Percentiles rank a stretch among this genome's conserved stretches.
Conservation (phyloP, 2,113 vertebrate species). For the Phaethon lepturus region DNA sequence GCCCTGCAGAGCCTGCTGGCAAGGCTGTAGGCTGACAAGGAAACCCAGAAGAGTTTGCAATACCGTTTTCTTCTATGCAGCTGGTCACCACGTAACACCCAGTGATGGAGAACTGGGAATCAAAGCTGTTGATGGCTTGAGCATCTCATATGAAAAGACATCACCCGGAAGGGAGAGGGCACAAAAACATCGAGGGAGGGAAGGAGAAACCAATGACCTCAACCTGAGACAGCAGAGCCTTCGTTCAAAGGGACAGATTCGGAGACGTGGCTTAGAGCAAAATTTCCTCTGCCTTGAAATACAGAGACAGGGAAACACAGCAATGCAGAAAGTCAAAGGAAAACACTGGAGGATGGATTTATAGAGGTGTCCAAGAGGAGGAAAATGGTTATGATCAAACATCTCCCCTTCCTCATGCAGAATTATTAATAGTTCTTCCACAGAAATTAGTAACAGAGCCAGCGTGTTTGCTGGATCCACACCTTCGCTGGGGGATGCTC, state of each 20-base stretch:
- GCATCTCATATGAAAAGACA: background rate
- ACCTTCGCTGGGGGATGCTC: background rate
- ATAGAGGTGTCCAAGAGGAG: background rate
- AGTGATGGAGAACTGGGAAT: background rate
- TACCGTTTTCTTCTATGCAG: accelerated
- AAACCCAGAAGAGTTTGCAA: background rate
- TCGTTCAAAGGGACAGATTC: background rate
- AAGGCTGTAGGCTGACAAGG: background rate
- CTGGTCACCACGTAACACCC: background rate
- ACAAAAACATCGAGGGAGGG: background rate
- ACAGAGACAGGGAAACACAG: background rate
- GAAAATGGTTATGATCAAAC: background rate
- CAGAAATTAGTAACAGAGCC: background rate
- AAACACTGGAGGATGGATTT: background rate
- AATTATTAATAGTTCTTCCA: background rate
- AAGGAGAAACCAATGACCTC: background rate
- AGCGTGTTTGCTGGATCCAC: accelerated
- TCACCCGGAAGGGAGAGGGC: accelerated
- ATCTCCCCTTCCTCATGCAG: background rate
- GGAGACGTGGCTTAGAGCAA: background rate
- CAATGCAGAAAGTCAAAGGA: background rate
- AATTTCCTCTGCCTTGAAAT: background rate
- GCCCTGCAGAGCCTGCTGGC: background rate
- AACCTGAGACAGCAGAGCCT: background rate
- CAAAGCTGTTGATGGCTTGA: background rate